Conservation (phyloP, 1,140 invertebrate genomes). For the Zaprionus inermis region DNA sequence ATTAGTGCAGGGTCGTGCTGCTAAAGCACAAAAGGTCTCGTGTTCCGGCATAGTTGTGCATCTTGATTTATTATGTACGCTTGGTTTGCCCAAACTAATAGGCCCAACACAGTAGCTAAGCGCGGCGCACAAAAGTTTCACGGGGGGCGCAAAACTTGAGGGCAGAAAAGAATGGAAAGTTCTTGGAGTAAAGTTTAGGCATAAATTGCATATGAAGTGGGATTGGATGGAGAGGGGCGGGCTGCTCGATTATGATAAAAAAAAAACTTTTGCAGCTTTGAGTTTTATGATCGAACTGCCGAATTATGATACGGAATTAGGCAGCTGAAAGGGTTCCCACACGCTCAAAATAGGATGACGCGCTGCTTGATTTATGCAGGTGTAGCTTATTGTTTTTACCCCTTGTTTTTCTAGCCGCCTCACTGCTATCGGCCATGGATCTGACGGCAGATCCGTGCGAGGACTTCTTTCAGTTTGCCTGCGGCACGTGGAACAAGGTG, state of each 20-base stretch:
- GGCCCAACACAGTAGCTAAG: background rate
- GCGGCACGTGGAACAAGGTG: constrained; percentile 94
- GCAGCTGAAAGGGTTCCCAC: constrained; percentile 17
- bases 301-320: constrained; percentile 15
- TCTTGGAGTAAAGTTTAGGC: constrained; percentile 24
- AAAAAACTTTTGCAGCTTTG: constrained; percentile 4
- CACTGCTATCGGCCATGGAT: constrained; percentile 94
- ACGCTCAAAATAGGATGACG: too few relatives aligned
- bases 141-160: background rate
- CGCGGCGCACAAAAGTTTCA: background rate
- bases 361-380: background rate
- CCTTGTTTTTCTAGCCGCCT: constrained; percentile 87
- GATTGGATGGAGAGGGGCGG: background rate
- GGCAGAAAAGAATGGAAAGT: background rate
- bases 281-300: constrained; percentile 16
- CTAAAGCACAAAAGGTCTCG: background rate
- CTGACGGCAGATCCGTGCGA: constrained; percentile 91
- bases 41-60: background rate
- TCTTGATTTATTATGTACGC: background rate
- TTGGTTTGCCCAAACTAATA: constrained; percentile 6
- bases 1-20: background rate
- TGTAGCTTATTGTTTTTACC: background rate
- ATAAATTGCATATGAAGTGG: constrained; percentile 24
- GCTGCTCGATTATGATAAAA: constrained; percentile 10
- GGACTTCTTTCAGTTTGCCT: constrained; percentile 96